Conservation (phyloP, 2,113 vertebrate genomes). For the Fregata magnificens region DNA sequence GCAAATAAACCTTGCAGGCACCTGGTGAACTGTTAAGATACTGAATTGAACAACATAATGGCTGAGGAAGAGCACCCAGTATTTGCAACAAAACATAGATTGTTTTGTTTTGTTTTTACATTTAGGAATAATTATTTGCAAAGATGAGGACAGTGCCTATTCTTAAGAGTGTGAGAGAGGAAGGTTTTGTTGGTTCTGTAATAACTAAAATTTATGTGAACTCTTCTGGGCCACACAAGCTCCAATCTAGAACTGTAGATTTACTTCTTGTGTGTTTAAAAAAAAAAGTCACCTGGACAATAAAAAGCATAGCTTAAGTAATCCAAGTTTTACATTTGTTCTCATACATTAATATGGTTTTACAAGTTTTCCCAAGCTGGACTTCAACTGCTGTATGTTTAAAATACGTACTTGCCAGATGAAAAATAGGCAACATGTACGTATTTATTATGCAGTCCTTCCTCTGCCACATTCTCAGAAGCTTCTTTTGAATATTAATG, state of each 20-base stretch:
- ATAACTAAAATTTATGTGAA: not conserved
- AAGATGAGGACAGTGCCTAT: not conserved
- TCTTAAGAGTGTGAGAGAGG: not conserved
- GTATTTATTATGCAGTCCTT: not conserved
- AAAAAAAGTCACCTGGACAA: not conserved
- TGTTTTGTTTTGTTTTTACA: no score
- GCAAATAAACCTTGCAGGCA: not conserved
- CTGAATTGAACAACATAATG: fast-evolving
- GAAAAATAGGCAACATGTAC: fast-evolving
- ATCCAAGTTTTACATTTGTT: not conserved
- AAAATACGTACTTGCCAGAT: not conserved
- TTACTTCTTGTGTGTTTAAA: not conserved
- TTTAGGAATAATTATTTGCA: not conserved
- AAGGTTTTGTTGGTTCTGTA: not conserved
- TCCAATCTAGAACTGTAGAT: not conserved
- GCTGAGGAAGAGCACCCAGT: not conserved
- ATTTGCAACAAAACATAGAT: not conserved
- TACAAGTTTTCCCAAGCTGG: not conserved
- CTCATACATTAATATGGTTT: not conserved
- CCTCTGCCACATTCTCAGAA: not conserved
- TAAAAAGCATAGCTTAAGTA: not conserved
- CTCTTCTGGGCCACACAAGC: not conserved
- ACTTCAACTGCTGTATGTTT: not conserved
- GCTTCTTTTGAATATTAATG: not conserved
- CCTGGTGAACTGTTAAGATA: not conserved